phyloP scores from a whole-genome alignment of 1,140 invertebrate species.

The Hyles euphorbiae region DNA sequence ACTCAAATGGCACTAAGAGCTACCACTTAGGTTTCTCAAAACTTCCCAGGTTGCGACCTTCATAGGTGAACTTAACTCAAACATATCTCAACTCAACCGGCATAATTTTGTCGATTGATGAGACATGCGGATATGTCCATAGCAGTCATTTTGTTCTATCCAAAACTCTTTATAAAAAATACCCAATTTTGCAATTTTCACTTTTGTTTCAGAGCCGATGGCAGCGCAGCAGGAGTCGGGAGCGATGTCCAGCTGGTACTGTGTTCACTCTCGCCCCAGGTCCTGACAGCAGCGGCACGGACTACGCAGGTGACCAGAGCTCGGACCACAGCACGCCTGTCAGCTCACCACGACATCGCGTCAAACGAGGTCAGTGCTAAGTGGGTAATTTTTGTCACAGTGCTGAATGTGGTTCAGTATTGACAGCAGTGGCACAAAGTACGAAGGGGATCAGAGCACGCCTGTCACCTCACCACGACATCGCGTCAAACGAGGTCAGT shows the following conservation, averaged over 20 bases:
- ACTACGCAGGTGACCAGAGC: conserved; percentile 58
- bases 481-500: conserved; percentile 42
- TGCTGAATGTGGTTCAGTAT: too few species aligned
- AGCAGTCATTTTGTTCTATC: too few species aligned
- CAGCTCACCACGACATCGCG: conserved; percentile 47
- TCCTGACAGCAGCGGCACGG: conserved; percentile 59
- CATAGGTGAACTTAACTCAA: too few species aligned
- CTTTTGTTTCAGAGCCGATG: conserved; percentile 47
- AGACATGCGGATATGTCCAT: too few species aligned
- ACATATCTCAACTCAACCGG: too few species aligned
- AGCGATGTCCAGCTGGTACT: conserved; percentile 58
- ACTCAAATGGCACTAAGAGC: too few species aligned
- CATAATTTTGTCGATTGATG: too few species aligned
- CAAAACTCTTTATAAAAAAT: background rate
- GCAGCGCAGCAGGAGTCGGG: conserved; percentile 60
- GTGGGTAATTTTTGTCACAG: too few species aligned
- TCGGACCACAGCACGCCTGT: conserved; percentile 62
- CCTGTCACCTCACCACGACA: conserved; percentile 55
- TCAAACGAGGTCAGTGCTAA: conserved; percentile 37
- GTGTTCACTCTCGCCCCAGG: conserved; percentile 54
- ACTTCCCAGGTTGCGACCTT: too few species aligned
- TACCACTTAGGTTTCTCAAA: too few species aligned
- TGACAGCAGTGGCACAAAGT: conserved; percentile 64
- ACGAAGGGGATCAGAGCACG: conserved; percentile 57
- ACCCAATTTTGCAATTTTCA: background rate